Evolutionary conservation across 2,113 vertebrate species (phyloP).

Genomic region (Pseudorectes ferrugineus): DNA sequence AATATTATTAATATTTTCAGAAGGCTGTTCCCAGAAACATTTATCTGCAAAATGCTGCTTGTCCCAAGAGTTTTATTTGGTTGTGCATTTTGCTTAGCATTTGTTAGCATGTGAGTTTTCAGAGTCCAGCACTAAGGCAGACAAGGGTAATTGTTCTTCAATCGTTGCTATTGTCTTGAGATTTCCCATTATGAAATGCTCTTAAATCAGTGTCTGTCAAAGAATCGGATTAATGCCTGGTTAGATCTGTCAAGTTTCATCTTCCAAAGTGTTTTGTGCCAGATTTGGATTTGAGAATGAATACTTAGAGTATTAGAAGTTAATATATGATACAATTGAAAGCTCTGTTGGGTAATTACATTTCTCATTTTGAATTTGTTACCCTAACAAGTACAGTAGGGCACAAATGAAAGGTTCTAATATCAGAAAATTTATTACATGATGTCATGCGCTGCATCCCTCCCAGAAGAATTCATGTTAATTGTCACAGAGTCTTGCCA

Average conservation of each 20-base stretch:
- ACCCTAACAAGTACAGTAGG: slow-evolving; percentile 54
- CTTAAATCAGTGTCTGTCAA: slow-evolving; percentile 30
- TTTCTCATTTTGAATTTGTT: slow-evolving; percentile 60
- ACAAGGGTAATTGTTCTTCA: slow-evolving; percentile 26
- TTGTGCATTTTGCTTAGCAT: slow-evolving; percentile 34
- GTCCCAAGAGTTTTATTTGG: slow-evolving; percentile 45
- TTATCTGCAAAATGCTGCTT: slow-evolving; percentile 19
- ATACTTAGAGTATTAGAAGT: slow-evolving; percentile 39
- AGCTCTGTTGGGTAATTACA: slow-evolving; percentile 61
- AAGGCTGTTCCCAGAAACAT: slow-evolving; percentile 30
- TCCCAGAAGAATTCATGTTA: slow-evolving; percentile 57
- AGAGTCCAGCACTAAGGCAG: neutral
- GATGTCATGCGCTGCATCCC: slow-evolving; percentile 60
- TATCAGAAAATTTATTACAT: slow-evolving; percentile 56
- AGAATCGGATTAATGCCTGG: neutral
- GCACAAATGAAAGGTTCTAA: slow-evolving; percentile 61
- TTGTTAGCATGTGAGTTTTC: slow-evolving; percentile 21
- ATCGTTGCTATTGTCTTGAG: neutral
- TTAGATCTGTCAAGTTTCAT: slow-evolving; percentile 38
- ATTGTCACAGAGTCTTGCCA: slow-evolving; percentile 61
- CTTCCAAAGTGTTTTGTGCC: slow-evolving; percentile 12
- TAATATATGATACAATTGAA: slow-evolving; percentile 43
- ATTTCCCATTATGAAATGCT: slow-evolving; percentile 25
- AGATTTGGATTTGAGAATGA: neutral
- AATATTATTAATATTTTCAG: slow-evolving; percentile 3